Conservation (phyloP, 2,797 vertebrate species). For the Selene dorsalis region DNA sequence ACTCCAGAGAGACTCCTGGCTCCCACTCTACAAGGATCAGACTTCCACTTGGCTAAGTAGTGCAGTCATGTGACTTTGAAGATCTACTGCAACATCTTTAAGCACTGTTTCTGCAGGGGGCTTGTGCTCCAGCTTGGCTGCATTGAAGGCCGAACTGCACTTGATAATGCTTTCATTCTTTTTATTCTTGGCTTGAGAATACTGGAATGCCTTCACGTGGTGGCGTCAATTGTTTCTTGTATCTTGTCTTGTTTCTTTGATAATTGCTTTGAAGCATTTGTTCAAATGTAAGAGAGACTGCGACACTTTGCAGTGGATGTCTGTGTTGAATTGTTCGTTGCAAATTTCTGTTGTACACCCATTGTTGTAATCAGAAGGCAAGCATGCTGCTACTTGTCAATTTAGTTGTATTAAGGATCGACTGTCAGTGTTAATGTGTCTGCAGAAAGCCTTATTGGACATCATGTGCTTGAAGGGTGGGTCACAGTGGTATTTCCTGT, state of each 20-base stretch:
- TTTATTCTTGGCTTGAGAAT: slow-evolving; percentile 12
- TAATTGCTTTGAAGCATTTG: slow-evolving; percentile 12
- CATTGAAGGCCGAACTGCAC: slow-evolving; percentile 19
- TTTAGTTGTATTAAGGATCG: slow-evolving; percentile 26
- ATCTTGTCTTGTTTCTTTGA: background rate
- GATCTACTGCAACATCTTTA: slow-evolving; percentile 68
- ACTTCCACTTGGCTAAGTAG: slow-evolving; percentile 79
- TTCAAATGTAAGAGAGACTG: background rate
- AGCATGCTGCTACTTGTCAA: slow-evolving; percentile 9
- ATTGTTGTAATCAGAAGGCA: background rate
- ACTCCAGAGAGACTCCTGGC: slow-evolving; percentile 68
- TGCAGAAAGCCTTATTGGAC: slow-evolving; percentile 49
- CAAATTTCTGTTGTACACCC: background rate
- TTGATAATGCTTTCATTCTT: slow-evolving; percentile 36
- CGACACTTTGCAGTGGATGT: background rate
- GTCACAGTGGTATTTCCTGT: slow-evolving; percentile 75
- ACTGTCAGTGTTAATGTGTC: slow-evolving; percentile 39
- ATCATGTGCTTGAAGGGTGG: slow-evolving; percentile 61
- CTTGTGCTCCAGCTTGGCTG: slow-evolving; percentile 33
- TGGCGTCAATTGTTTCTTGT: slow-evolving; percentile 17
- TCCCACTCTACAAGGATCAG: slow-evolving; percentile 66
- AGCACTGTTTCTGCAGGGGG: slow-evolving; percentile 50
- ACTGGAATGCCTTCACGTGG: slow-evolving; percentile 27
- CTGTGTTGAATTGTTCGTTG: background rate
- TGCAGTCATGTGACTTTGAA: slow-evolving; percentile 67